Evolutionary conservation across 2,888 invertebrate genomes (phyloP), one percentile per base, ranked within the genome.

Genomic region (Conus canariensis): DNA sequence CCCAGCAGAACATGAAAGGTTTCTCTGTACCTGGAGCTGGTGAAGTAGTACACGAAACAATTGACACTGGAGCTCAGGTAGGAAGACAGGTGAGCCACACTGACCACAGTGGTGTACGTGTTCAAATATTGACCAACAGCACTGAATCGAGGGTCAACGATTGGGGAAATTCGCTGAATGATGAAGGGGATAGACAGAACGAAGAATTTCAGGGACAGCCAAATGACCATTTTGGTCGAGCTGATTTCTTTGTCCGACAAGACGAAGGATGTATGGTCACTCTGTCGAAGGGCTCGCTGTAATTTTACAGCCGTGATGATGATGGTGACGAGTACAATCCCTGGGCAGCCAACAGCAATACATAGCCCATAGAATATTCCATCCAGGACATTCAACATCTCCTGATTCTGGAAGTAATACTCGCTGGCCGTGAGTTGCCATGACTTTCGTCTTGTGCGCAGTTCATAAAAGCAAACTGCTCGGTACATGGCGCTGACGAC

Each of bases 261-360:
- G 14, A 8, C 0, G 12, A 70, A 67, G 12, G 88, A 83, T 3
- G 88, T 19, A 22, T 22, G 82, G 10, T 16, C 25, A 7, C 89
- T 82, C 89, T 82, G 70, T 4, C n/a, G 45, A 7, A 83, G 7
- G 8, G 19, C 25, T 58, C 60, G 67, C 5, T 25, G 64, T 4
- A 89, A 85, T 56, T 70, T 64, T 10, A 67, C 45, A 10, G 89
- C 85, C 3, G 89, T 89, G 85, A 89, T 89, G n/a, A 64, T 19
- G 19, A 85, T 83, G 7, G 89, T 70, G 19, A 85, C 58, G 14
- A 89, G 70, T 10, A 85, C 85, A 6, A 89, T 58, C n/a, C 25
- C 1, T n/a, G 85, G 85, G n/a, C 64, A 67, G 22, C 85, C 89
- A 0, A 89, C 56, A 6, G 85, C 19, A 4, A 85, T 9, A n/a